A percentile compares a stretch with the other conserved stretches of the same genome.
Conservation (phyloP, 2,888 invertebrate species). For the Pachymerium ferrugineum region DNA sequence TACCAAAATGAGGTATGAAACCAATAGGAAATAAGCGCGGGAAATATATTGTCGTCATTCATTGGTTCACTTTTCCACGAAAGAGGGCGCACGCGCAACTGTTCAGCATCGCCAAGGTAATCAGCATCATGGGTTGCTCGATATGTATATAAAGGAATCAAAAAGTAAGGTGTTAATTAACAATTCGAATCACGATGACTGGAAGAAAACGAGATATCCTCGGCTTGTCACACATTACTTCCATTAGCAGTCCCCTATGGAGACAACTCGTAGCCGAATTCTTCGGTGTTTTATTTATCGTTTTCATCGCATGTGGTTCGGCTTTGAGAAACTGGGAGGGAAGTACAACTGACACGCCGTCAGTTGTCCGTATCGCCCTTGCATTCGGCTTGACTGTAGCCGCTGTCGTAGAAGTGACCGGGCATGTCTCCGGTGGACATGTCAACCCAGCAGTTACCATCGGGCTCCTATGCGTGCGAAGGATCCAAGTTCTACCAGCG, state of each 20-base stretch:
- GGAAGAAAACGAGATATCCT: not conserved
- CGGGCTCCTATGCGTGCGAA: slow-evolving; percentile 71
- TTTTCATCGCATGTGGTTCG: slow-evolving; percentile 78
- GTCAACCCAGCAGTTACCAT: slow-evolving; percentile 87
- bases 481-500: slow-evolving; percentile 67
- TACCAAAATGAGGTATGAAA: not conserved
- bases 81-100: not conserved
- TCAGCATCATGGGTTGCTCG: not conserved
- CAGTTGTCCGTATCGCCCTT: slow-evolving; percentile 63
- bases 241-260: slow-evolving; percentile 56
- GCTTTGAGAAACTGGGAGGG: slow-evolving; percentile 49
- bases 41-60: not conserved
- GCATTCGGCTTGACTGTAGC: slow-evolving; percentile 33
- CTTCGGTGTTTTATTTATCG: slow-evolving; percentile 77
- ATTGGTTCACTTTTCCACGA: not conserved
- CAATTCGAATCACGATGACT: too few species aligned
- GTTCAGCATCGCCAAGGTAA: not conserved
- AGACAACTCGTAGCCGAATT: slow-evolving; percentile 78
- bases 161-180: not conserved
- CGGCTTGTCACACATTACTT: not conserved
- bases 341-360: slow-evolving; percentile 47
- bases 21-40: slow-evolving; percentile 7
- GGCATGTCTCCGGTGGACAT: slow-evolving; percentile 84
- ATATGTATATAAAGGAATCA: slow-evolving; percentile 4
- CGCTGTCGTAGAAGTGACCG: slow-evolving; percentile 59